Percentiles rank a stretch among this genome's conserved stretches.
Conservation (phyloP, 2,797 vertebrate species). For the Trematomus bernacchii region DNA sequence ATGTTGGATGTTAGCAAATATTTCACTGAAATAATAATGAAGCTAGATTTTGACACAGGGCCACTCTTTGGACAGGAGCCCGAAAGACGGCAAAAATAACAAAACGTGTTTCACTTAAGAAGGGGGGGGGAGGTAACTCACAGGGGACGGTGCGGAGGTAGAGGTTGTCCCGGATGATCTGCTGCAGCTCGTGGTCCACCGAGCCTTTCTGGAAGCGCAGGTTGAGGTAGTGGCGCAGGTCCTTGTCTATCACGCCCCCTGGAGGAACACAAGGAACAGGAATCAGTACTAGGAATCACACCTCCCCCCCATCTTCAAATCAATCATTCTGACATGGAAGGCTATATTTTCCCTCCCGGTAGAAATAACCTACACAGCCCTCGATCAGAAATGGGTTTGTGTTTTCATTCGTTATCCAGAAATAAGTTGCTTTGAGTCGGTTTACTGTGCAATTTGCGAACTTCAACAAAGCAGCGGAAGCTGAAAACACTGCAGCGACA, state of each 20-base stretch:
- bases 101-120: not conserved
- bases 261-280: slow-evolving; percentile 68
- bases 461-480: slow-evolving; percentile 23
- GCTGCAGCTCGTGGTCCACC: slow-evolving; percentile 98
- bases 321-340: slow-evolving; percentile 27
- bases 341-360: not conserved
- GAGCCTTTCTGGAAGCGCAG: slow-evolving; percentile 99
- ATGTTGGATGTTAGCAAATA: not conserved
- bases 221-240: slow-evolving; percentile 99
- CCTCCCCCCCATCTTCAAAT: slow-evolving; percentile 6
- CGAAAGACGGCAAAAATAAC: not conserved
- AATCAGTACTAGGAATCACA: slow-evolving; percentile 31
- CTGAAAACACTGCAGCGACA: slow-evolving; percentile 34
- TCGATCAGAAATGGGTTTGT: slow-evolving; percentile 21
- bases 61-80: not conserved
- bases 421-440: not conserved
- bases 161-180: slow-evolving; percentile 99
- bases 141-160: slow-evolving; percentile 99
- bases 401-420: slow-evolving; percentile 16
- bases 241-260: slow-evolving; percentile 98
- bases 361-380: slow-evolving; percentile 10
- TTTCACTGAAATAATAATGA: not conserved
- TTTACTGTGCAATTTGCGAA: slow-evolving; percentile 19
- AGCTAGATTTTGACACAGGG: not conserved
- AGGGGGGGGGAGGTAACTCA: slow-evolving; percentile 85